Evolutionary conservation across 2,888 invertebrate genomes (phyloP).

Genomic region (Eutolmus rufibarbis): DNA sequence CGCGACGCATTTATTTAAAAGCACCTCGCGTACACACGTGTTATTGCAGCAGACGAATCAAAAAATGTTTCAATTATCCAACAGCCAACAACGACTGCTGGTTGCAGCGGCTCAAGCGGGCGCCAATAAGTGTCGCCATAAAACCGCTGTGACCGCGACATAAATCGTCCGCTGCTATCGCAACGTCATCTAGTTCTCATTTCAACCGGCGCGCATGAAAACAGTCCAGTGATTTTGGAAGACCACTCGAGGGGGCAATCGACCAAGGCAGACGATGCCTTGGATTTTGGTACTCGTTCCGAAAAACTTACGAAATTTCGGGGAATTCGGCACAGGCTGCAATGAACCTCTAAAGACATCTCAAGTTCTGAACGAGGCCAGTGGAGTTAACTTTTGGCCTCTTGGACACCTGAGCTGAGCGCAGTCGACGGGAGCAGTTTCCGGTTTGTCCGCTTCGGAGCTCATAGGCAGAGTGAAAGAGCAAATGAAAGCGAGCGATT

Average conservation of each 20-base stretch:
- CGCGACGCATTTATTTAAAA: neutral
- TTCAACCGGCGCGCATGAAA: slow-evolving; percentile 25
- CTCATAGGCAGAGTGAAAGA: neutral
- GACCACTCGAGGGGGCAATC: neutral
- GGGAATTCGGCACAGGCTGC: neutral
- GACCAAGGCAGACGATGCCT: neutral
- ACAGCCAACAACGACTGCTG: neutral
- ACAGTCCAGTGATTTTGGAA: neutral
- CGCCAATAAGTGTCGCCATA: neutral
- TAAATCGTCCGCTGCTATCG: slow-evolving; percentile 29
- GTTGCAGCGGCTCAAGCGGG: neutral
- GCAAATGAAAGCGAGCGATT: neutral
- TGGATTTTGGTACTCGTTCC: neutral
- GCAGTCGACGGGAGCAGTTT: neutral
- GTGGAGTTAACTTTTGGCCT: neutral
- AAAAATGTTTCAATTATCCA: neutral
- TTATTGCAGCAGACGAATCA: neutral
- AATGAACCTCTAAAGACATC: neutral
- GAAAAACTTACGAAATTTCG: neutral
- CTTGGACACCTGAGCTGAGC: neutral
- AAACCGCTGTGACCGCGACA: neutral
- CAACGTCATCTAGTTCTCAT: slow-evolving; percentile 38
- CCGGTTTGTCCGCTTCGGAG: neutral
- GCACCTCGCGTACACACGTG: neutral
- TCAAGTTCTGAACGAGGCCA: neutral